phyloP scores from a whole-genome alignment of 2,797 vertebrate species.

The Notoglanidium macrostoma region DNA sequence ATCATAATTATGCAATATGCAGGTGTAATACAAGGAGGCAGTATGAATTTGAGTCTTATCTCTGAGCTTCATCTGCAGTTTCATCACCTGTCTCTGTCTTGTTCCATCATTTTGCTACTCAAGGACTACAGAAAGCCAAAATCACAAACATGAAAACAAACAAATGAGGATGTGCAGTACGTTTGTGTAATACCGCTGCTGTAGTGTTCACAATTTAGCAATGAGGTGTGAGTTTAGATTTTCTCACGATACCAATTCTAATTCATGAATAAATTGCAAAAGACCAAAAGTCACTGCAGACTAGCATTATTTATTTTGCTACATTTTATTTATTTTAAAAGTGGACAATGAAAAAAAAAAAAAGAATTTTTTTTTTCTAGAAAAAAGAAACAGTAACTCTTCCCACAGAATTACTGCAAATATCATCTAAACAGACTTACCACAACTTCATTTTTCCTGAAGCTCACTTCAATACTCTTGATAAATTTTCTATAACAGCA shows the following conservation, averaged over 20 bases:
- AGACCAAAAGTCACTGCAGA: neutral
- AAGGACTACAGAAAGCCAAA: neutral
- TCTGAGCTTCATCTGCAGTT: neutral
- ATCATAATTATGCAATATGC: neutral
- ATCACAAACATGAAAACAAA: neutral
- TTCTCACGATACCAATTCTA: neutral
- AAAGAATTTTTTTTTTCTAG: neutral
- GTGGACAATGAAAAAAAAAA: neutral
- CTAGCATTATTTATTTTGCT: neutral
- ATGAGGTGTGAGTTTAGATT: neutral
- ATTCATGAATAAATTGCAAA: neutral
- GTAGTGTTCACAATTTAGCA: neutral
- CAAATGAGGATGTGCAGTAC: neutral
- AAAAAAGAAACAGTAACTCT: neutral
- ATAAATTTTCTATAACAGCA: neutral
- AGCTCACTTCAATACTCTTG: neutral
- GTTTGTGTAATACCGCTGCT: neutral
- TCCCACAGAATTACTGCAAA: neutral
- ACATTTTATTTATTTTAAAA: neutral
- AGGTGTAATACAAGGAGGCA: slow-evolving; percentile 21
- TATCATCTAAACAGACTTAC: neutral
- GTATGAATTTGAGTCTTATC: neutral
- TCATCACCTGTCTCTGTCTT: neutral
- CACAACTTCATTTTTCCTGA: neutral
- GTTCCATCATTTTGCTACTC: neutral